Evolutionary conservation across 2,888 invertebrate species (phyloP), one percentile per base, ranked within the genome.

Genomic region (Campaea margaritaria): DNA sequence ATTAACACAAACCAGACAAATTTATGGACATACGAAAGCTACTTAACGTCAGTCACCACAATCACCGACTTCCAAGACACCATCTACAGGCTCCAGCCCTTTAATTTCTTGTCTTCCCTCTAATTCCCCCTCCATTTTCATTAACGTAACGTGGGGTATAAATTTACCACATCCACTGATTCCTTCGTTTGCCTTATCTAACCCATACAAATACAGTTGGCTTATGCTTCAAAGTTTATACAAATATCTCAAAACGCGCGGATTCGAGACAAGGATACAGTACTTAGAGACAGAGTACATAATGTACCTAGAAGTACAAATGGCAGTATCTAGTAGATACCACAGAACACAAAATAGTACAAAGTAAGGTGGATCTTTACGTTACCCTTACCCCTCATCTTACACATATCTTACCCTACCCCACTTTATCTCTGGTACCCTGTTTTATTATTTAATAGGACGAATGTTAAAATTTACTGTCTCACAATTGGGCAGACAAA

Each of bases 191-290:
- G 42, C 10, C 46, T 59, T 54, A 54, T 54, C 59, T 46, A 39
- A 49, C 55, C 50, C 59, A 34, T 51, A 34, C 54, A 54, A 55
- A 60, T 60, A 60, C 60, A 55, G 49, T 60, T 52, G 50, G 36
- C 54, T 55, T 55, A 60, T 55, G 54, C 38, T 15, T 50, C 60
- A 36, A 60, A 60, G 55, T 61, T 61, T 51, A 46, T 61, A 56
- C 51, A 61, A 61, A 61, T 61, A 61, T 56, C 55, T 60, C 47
- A 46, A 61, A 61, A 61, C 51, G 43, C 47, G 43, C 44, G 16
- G 36, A 38, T n/a, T 21, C 3, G 13, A 14, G 14, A 44, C 34
- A 12, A 13, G 21, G 12, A n/a, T 2, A 15, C 15, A 39, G n/a
- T 53, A 39, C n/a, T 7, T 38, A 16, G 15, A 9, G 16, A 43